Evolutionary conservation across 2,888 invertebrate genomes (phyloP).

Genomic region (Polietes domitor): DNA sequence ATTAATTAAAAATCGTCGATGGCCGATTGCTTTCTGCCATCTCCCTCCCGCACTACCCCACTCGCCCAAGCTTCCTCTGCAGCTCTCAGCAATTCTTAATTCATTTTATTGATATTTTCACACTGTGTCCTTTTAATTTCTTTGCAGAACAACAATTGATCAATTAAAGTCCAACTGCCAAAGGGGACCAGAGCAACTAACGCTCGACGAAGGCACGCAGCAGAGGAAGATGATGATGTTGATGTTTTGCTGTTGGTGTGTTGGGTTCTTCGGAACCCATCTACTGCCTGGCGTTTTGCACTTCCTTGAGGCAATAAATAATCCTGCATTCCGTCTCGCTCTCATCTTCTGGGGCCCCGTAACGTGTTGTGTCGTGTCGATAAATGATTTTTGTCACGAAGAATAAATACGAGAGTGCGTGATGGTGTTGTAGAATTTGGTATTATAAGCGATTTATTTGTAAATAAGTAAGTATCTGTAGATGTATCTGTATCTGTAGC

Average conservation of each 20-base stretch:
- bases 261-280: no score
- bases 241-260: neutral
- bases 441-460: constrained; percentile 80
- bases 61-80: no score
- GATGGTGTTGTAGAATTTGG: constrained; percentile 80
- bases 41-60: no score
- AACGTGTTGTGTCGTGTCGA: constrained; percentile 68
- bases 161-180: constrained; percentile 56
- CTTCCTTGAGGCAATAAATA: constrained; percentile 2
- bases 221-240: neutral
- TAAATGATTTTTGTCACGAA: constrained; percentile 81
- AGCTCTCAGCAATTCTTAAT: neutral
- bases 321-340: constrained; percentile 28
- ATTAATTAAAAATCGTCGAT: constrained; percentile 52
- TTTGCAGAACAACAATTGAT: constrained; percentile 58
- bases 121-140: constrained; percentile 21
- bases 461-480: constrained; percentile 27
- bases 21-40: no score
- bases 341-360: constrained; percentile 52
- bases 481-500: neutral
- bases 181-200: neutral
- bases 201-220: neutral
- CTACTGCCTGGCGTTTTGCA: neutral
- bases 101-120: constrained; percentile 33
- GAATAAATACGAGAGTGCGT: constrained; percentile 80